These are phyloP conservation scores for Melitaea cinxia DNA, from an alignment of 1,140 invertebrate genomes.

Conservation along the genomic window DNA sequence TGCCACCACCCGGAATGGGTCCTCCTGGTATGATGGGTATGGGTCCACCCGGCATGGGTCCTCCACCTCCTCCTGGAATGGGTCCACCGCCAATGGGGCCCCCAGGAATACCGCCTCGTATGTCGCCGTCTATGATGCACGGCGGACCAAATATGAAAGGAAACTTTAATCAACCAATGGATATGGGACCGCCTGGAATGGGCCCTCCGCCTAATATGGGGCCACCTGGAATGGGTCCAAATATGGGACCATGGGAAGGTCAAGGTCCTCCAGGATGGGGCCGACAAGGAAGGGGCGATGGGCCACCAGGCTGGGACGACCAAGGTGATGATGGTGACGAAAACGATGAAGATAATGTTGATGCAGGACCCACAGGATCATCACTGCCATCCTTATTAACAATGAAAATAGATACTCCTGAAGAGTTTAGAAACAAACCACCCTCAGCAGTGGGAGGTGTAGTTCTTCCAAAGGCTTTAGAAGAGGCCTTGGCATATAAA, in stretches of 20 bases:
- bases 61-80: slow-evolving; percentile 53
- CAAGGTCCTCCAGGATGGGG: slow-evolving; percentile 57
- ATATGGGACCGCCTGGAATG: slow-evolving; percentile 62
- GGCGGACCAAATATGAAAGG: slow-evolving; percentile 53
- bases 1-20: slow-evolving; percentile 54
- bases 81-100: slow-evolving; percentile 57
- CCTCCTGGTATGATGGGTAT: slow-evolving; percentile 53
- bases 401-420: slow-evolving; percentile 83
- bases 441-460: slow-evolving; percentile 78
- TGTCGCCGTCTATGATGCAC: slow-evolving; percentile 53
- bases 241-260: slow-evolving; percentile 53
- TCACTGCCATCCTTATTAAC: slow-evolving; percentile 80
- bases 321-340: slow-evolving; percentile 59
- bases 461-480: slow-evolving; percentile 90
- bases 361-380: slow-evolving; percentile 39
- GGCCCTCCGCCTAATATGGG: slow-evolving; percentile 60
- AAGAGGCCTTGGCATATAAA: slow-evolving; percentile 94
- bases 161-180: slow-evolving; percentile 51
- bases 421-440: slow-evolving; percentile 74
- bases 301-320: slow-evolving; percentile 69
- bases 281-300: slow-evolving; percentile 54
- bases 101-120: slow-evolving; percentile 53
- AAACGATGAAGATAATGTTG: slow-evolving; percentile 48
- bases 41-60: slow-evolving; percentile 46
- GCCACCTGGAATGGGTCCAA: slow-evolving; percentile 58